Conservation (phyloP, 2,797 vertebrate species). For the Melanotaenia trifasciata region DNA sequence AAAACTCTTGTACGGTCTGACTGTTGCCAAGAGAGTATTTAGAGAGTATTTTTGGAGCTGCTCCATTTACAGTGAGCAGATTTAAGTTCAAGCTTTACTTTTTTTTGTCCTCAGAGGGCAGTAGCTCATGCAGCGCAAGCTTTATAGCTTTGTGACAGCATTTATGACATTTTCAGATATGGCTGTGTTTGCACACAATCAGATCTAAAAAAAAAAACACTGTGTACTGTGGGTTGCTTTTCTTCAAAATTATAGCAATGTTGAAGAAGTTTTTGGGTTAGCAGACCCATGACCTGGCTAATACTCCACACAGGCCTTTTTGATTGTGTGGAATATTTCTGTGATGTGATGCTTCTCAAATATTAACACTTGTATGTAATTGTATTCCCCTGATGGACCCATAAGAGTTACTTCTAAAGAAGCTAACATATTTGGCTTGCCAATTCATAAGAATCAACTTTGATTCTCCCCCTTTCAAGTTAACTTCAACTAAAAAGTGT, state of each 20-base stretch:
- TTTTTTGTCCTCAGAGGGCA: not conserved
- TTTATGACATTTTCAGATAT: not conserved
- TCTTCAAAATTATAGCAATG: not conserved
- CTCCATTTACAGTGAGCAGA: not conserved
- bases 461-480: too few species aligned
- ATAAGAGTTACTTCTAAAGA: too few species aligned
- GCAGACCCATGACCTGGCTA: not conserved
- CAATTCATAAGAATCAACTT: not conserved
- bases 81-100: slow-evolving; percentile 2
- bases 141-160: not conserved
- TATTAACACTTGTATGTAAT: too few species aligned
- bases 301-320: not conserved
- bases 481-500: too few species aligned
- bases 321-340: not conserved
- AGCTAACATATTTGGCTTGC: not conserved
- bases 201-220: not conserved
- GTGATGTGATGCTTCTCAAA: not conserved
- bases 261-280: not conserved
- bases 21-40: not conserved
- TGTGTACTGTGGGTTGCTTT: not conserved
- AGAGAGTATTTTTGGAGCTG: not conserved
- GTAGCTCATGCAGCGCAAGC: not conserved
- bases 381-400: too few species aligned
- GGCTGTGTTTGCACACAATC: not conserved
- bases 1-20: not conserved